Percentiles rank a stretch among this genome's conserved stretches.
These are phyloP conservation scores for Corvus hawaiiensis DNA, from an alignment of 2,113 vertebrate species.

Conservation along the genomic window DNA sequence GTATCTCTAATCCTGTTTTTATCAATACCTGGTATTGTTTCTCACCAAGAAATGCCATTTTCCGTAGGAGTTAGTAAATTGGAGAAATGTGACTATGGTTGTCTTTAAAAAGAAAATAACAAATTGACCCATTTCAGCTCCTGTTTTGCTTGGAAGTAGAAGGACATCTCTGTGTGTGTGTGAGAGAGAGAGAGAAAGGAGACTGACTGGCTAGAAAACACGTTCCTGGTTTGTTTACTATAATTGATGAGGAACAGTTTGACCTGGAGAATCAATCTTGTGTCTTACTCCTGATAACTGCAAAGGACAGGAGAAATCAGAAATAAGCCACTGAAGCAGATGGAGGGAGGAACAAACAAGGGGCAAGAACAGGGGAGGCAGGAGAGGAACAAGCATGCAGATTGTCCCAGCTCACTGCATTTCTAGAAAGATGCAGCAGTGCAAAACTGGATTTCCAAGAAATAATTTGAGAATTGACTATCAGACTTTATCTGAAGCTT, in stretches of 20 bases:
- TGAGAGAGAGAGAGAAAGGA: neutral
- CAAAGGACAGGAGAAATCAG: constrained; percentile 46
- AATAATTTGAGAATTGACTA: neutral
- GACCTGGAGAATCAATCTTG: constrained; percentile 58
- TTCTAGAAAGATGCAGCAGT: constrained; percentile 13
- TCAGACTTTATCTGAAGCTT: neutral
- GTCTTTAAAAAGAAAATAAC: neutral
- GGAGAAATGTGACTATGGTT: neutral
- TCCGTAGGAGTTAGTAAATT: neutral
- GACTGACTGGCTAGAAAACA: constrained; percentile 21
- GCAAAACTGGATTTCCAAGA: constrained; percentile 9
- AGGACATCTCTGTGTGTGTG: neutral
- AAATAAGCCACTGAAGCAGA: constrained; percentile 3
- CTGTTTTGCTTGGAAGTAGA: constrained; percentile 1
- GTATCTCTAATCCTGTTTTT: neutral
- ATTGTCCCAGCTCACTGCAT: neutral
- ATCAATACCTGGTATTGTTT: neutral
- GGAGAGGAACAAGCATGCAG: neutral
- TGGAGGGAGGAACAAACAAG: neutral
- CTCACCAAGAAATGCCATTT: neutral
- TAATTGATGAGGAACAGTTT: constrained; percentile 55
- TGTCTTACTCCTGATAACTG: constrained; percentile 47
- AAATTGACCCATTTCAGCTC: neutral
- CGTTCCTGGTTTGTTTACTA: constrained; percentile 49
- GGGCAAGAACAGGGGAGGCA: neutral